These are phyloP conservation scores for Sphenodon punctatus DNA, from an alignment of 2,797 vertebrate species.

Conservation along the genomic window DNA sequence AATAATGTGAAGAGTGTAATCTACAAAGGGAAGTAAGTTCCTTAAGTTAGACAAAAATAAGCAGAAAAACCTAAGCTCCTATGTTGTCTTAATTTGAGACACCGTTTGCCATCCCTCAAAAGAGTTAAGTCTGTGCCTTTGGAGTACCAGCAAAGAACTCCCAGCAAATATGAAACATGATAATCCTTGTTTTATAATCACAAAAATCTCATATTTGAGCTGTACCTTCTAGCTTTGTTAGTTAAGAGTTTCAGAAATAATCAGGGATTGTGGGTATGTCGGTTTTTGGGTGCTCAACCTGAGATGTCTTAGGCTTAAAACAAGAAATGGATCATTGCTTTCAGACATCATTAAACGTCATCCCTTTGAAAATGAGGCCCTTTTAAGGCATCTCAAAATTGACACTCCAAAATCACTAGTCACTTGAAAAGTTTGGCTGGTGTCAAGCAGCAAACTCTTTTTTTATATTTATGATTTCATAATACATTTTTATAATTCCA, in stretches of 20 bases:
- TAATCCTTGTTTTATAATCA: background rate
- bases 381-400: no score
- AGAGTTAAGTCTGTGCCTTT: slow-evolving; percentile 37
- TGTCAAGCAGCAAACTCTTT: no score
- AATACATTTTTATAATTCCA: no score
- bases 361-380: no score
- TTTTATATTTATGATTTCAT: no score
- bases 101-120: background rate
- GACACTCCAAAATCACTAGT: no score
- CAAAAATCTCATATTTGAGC: background rate
- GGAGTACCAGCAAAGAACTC: slow-evolving; percentile 46
- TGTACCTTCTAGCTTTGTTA: background rate
- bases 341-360: no score
- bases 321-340: no score
- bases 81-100: slow-evolving; percentile 18
- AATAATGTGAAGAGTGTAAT: slow-evolving; percentile 67
- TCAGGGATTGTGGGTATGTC: no score
- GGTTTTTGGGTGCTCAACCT: no score
- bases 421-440: no score
- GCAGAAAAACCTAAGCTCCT: slow-evolving; percentile 43
- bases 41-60: slow-evolving; percentile 63
- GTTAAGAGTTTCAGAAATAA: slow-evolving; percentile 11
- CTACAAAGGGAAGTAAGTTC: slow-evolving; percentile 60
- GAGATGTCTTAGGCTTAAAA: no score
- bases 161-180: slow-evolving; percentile 8